Conservation (phyloP, 2,888 invertebrate genomes). For the Glaucopsyche alexis region DNA sequence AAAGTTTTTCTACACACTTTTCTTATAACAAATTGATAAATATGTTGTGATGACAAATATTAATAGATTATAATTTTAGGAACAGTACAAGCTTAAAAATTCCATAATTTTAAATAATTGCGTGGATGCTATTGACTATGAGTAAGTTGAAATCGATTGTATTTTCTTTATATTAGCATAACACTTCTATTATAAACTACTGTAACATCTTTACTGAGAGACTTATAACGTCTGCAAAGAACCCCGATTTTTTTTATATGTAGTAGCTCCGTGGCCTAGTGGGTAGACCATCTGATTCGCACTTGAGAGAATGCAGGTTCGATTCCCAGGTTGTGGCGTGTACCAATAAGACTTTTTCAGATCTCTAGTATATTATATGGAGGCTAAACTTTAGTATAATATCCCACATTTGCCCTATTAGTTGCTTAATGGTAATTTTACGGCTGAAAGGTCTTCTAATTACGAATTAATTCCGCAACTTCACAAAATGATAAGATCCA, state of each 20-base stretch:
- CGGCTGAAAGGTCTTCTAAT: too few relatives aligned
- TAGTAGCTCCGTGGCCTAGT: too few relatives aligned
- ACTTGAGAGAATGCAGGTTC: too few relatives aligned
- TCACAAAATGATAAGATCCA: too few relatives aligned
- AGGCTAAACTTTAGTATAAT: too few relatives aligned
- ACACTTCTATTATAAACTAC: not conserved
- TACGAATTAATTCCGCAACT: too few relatives aligned
- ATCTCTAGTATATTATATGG: too few relatives aligned
- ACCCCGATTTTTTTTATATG: not conserved
- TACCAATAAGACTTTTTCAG: too few relatives aligned
- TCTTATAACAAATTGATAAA: not conserved
- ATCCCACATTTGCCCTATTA: too few relatives aligned
- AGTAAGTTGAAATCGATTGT: slow-evolving; percentile 52
- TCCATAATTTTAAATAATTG: slow-evolving; percentile 53
- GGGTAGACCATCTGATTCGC: too few relatives aligned
- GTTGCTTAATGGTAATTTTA: too few relatives aligned
- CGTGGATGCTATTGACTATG: slow-evolving; percentile 57
- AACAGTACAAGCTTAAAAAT: slow-evolving; percentile 48
- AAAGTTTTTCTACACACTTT: not conserved
- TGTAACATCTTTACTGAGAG: not conserved
- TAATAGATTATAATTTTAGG: slow-evolving; percentile 42
- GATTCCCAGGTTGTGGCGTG: too few relatives aligned
- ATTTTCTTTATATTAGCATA: slow-evolving; percentile 15
- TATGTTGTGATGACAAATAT: not conserved
- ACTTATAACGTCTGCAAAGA: not conserved